Conservation (phyloP, 2,888 invertebrate genomes). For the Tenthredo scrophulariae region DNA sequence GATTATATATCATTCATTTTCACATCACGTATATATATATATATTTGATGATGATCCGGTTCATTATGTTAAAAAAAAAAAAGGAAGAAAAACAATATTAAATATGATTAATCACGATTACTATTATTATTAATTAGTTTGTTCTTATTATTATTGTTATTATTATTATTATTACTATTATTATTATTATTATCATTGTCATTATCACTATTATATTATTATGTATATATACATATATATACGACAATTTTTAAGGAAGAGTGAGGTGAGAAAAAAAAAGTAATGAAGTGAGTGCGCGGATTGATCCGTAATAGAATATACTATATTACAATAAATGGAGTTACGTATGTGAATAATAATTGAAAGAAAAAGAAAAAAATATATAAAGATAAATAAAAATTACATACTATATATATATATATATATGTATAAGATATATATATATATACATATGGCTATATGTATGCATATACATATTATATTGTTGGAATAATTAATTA, state of each 20-base stretch:
- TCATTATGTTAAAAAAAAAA: not conserved
- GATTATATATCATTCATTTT: not conserved
- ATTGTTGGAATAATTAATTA: not conserved
- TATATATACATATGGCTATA: not conserved
- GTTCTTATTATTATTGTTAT: not conserved
- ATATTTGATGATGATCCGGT: not conserved
- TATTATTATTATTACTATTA: not conserved
- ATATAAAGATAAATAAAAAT: no score
- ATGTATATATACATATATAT: not conserved
- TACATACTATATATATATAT: not conserved
- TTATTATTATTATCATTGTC: conserved; percentile 4
- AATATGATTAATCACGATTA: conserved; percentile 12
- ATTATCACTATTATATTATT: conserved; percentile 1
- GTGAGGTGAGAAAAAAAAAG: not conserved
- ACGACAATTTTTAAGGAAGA: not conserved
- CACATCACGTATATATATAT: not conserved
- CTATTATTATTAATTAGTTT: not conserved
- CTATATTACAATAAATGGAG: not conserved
- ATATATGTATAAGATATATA: not conserved
- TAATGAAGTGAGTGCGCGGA: conserved; percentile 5
- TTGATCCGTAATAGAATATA: not conserved
- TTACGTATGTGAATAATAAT: not conserved
- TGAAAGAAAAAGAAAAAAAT: not conserved
- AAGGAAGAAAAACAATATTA: not conserved
- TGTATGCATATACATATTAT: not conserved